These are phyloP conservation scores for Cloeon dipterum DNA, from an alignment of 2,888 invertebrate genomes.

Conservation along the genomic window DNA sequence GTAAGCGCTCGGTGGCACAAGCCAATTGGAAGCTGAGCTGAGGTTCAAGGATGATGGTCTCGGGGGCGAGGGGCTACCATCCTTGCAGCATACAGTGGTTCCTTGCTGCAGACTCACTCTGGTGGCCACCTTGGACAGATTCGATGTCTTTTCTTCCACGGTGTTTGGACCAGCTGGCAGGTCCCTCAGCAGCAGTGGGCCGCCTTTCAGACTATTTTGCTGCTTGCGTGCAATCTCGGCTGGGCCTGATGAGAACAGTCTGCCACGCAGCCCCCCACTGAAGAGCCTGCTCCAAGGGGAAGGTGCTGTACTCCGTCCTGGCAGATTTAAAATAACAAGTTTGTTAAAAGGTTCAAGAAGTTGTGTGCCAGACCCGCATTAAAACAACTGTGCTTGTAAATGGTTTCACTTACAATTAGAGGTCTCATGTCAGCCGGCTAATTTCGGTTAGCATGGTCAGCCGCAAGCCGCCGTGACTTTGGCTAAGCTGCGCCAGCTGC, in stretches of 20 bases:
- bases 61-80: neutral
- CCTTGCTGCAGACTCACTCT: neutral
- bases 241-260: neutral
- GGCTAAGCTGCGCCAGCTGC: too few species aligned
- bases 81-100: neutral
- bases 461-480: too few species aligned
- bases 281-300: constrained; percentile 1
- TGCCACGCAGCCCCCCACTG: neutral
- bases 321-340: neutral
- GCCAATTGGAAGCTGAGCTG: neutral
- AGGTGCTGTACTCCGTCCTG: neutral
- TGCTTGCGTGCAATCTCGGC: neutral
- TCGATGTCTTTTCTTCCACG: neutral
- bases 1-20: neutral
- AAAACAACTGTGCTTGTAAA: too few species aligned
- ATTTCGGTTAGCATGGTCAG: too few species aligned
- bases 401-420: too few species aligned
- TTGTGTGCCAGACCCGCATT: too few species aligned
- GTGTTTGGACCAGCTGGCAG: neutral
- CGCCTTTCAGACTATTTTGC: neutral
- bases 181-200: neutral
- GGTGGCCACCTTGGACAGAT: neutral
- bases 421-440: too few species aligned
- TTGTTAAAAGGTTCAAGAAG: too few species aligned
- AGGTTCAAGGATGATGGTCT: neutral